Conservation (phyloP, 2,888 invertebrate genomes). For the Macaria notata region DNA sequence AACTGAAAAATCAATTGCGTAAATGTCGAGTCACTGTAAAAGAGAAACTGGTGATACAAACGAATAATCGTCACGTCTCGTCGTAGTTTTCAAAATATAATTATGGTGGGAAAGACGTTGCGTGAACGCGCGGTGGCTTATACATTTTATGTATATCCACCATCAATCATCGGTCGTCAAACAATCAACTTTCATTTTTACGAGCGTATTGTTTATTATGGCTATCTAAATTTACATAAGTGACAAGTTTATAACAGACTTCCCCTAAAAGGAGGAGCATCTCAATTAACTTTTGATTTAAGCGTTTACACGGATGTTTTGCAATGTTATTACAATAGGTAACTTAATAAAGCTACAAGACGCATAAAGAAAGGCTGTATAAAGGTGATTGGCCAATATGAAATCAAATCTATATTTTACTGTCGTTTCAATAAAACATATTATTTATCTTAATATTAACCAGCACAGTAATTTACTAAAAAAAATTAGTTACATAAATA, state of each 20-base stretch:
- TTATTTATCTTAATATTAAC: no score
- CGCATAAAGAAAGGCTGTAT: no score
- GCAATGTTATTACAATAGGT: slow-evolving; percentile 37
- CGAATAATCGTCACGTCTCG: slow-evolving; percentile 22
- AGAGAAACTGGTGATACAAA: slow-evolving; percentile 16
- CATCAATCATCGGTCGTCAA: slow-evolving; percentile 61
- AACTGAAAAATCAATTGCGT: slow-evolving; percentile 1
- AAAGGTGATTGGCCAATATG: no score
- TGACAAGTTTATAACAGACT: slow-evolving; percentile 37
- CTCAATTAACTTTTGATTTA: slow-evolving; percentile 28
- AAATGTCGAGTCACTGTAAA: slow-evolving; percentile 14
- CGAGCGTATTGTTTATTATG: slow-evolving; percentile 39
- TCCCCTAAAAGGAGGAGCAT: slow-evolving; percentile 31
- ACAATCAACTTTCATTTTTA: slow-evolving; percentile 67
- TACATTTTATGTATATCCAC: slow-evolving; percentile 49
- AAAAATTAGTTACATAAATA: no score
- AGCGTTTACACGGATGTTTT: slow-evolving; percentile 10
- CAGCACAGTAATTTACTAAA: no score
- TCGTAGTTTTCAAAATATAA: slow-evolving; percentile 24
- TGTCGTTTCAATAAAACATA: no score
- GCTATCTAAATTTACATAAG: slow-evolving; percentile 44
- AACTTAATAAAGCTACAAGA: not conserved
- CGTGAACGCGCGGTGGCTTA: slow-evolving; percentile 53
- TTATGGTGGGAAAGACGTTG: slow-evolving; percentile 46
- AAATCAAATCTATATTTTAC: no score